A percentile compares a stretch with the other conserved stretches of the same genome.
Evolutionary conservation across 2,797 vertebrate species (phyloP).

Genomic region (Anguilla megastoma): DNA sequence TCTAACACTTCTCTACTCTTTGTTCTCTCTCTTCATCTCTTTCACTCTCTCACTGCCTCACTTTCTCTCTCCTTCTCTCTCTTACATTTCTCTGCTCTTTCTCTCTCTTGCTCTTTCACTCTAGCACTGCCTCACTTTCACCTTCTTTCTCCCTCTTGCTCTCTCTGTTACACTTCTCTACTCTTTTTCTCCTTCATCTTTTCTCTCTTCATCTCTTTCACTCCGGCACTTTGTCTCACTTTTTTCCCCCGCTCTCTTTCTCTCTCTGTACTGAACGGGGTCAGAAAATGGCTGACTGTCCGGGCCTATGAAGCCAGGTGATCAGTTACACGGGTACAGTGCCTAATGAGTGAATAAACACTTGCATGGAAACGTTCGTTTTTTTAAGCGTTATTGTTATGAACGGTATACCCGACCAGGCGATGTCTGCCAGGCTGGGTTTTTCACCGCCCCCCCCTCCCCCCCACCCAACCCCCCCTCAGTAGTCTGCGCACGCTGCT

Average conservation of each 20-base stretch:
- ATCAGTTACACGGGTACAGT: slow-evolving; percentile 28
- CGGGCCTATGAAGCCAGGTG: slow-evolving; percentile 73
- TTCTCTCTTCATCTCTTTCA: neutral
- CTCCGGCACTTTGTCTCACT: neutral
- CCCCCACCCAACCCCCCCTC: slow-evolving; percentile 57
- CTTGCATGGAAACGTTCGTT: slow-evolving; percentile 46
- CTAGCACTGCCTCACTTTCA: neutral
- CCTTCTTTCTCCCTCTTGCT: neutral
- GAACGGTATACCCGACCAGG: neutral
- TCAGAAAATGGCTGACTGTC: slow-evolving; percentile 68
- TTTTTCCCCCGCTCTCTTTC: slow-evolving; percentile 1
- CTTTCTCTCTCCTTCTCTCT: neutral
- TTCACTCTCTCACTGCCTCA: neutral
- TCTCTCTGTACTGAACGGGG: slow-evolving; percentile 56
- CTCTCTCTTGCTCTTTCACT: neutral
- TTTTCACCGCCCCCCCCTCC: slow-evolving; percentile 54
- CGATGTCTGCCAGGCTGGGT: slow-evolving; percentile 46
- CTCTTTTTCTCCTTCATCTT: neutral
- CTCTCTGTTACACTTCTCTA: neutral
- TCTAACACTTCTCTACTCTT: too few species aligned
- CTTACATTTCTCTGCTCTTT: too few species aligned
- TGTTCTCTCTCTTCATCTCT: too few species aligned
- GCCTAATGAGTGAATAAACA: neutral
- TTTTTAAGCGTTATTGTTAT: slow-evolving; percentile 26
- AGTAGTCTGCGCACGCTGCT: neutral